Evolutionary conservation across 2,113 vertebrate genomes (phyloP).

Genomic region (Sinosuthora webbiana): DNA sequence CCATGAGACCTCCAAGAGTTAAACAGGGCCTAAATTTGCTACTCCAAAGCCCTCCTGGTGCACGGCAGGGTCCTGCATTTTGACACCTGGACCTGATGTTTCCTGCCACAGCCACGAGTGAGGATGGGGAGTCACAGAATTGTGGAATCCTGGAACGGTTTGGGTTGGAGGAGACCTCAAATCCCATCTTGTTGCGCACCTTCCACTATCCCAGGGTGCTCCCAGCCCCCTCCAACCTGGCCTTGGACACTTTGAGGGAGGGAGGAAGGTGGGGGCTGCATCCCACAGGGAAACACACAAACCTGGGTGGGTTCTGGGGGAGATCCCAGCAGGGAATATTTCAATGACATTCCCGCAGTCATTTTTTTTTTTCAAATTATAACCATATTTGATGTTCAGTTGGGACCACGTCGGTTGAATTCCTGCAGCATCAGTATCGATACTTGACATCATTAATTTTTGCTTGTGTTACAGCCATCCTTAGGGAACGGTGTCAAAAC

Average conservation of each 20-base stretch:
- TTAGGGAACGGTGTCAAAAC: slow-evolving; percentile 5
- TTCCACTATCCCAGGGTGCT: not conserved
- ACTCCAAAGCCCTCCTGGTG: not conserved
- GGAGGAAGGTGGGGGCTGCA: not conserved
- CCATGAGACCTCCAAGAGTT: not conserved
- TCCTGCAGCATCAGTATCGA: not conserved
- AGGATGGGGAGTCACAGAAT: not conserved
- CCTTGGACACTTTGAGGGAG: not conserved
- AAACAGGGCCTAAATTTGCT: accelerated
- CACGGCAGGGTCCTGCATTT: not conserved
- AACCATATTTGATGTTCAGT: not conserved
- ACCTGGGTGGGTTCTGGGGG: not conserved
- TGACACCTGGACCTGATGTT: not conserved
- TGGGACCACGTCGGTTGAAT: slow-evolving; percentile 23
- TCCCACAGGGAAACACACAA: accelerated
- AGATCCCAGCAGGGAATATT: not conserved
- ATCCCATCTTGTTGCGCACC: not conserved
- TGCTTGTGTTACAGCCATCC: slow-evolving; percentile 3
- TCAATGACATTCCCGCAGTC: not conserved
- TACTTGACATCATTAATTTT: not conserved
- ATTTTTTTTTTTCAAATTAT: not conserved
- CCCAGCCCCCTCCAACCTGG: accelerated
- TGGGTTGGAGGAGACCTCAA: not conserved
- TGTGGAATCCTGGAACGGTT: not conserved
- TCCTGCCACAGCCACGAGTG: not conserved